phyloP scores from a whole-genome alignment of 1,140 invertebrate genomes.

The Eufriesea mexicana region DNA sequence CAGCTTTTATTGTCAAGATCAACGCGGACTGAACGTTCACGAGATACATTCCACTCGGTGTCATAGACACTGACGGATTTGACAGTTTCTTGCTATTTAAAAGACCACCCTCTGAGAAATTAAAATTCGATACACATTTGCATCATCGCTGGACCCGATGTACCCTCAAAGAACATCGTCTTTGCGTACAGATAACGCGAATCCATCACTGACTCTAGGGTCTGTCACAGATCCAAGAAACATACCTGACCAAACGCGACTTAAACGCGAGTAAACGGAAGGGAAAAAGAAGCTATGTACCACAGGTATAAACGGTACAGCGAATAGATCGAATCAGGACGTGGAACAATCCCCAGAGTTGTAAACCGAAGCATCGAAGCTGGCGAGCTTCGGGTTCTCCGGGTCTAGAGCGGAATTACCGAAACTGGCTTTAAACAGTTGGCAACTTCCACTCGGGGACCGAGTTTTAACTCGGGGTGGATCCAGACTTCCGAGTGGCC shows the following conservation, averaged over 20 bases:
- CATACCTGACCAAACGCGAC: not conserved
- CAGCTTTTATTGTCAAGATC: not conserved
- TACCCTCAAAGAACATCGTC: too few species aligned
- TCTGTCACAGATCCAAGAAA: not conserved
- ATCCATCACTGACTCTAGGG: too few species aligned
- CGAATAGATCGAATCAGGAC: not conserved
- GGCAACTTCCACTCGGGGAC: not conserved
- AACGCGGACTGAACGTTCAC: not conserved
- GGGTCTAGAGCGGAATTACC: not conserved
- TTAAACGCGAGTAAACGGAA: not conserved
- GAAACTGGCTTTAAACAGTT: conserved; percentile 15
- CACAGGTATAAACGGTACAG: not conserved
- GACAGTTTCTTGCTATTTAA: too few species aligned
- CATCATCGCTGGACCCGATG: too few species aligned
- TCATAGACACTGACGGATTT: too few species aligned
- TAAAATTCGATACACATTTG: too few species aligned
- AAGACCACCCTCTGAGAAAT: too few species aligned
- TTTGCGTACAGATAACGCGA: too few species aligned
- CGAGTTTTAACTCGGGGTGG: not conserved
- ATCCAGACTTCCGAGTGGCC: not conserved
- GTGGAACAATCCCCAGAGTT: not conserved
- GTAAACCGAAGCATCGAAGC: not conserved
- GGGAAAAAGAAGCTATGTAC: not conserved
- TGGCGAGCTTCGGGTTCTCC: not conserved
- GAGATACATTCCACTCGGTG: not conserved